These are phyloP conservation scores for Heliconius aoede DNA, from an alignment of 2,888 invertebrate species.

Conservation along the genomic window DNA sequence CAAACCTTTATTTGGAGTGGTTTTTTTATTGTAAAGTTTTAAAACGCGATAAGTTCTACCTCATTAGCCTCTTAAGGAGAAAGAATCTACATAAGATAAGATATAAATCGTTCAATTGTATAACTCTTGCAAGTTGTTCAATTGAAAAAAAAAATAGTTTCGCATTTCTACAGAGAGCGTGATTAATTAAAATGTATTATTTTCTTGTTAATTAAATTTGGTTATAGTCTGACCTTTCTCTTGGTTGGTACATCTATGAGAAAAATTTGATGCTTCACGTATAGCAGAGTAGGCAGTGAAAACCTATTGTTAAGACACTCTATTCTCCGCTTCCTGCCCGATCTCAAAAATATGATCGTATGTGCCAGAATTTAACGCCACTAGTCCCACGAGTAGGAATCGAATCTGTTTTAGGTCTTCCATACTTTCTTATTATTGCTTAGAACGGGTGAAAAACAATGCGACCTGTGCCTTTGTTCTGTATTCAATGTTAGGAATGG, in stretches of 20 bases:
- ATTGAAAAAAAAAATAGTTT: background rate
- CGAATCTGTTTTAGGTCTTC: background rate
- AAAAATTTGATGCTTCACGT: too few relatives aligned
- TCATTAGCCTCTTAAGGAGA: slow-evolving; percentile 43
- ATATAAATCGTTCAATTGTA: slow-evolving; percentile 42
- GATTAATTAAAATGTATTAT: slow-evolving; percentile 6
- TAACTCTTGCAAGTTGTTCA: slow-evolving; percentile 22
- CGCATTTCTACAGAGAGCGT: slow-evolving; percentile 6
- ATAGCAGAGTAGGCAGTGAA: too few relatives aligned
- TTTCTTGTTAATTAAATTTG: background rate
- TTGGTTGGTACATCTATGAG: too few relatives aligned
- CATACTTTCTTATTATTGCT: slow-evolving; percentile 17
- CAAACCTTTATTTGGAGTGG: background rate
- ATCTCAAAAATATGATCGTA: too few relatives aligned
- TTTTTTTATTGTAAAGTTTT: slow-evolving; percentile 23
- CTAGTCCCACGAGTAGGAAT: too few relatives aligned
- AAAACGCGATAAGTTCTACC: slow-evolving; percentile 32
- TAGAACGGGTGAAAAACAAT: slow-evolving; percentile 21
- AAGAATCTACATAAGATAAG: slow-evolving; percentile 38
- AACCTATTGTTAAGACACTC: too few relatives aligned
- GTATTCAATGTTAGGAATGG: slow-evolving; percentile 21
- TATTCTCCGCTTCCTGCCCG: too few relatives aligned
- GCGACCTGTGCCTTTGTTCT: slow-evolving; percentile 29
- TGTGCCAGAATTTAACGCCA: too few relatives aligned
- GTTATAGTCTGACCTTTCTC: too few relatives aligned